Conservation (phyloP, 2,113 vertebrate species). For the Tretioscincus oriximinensis region DNA sequence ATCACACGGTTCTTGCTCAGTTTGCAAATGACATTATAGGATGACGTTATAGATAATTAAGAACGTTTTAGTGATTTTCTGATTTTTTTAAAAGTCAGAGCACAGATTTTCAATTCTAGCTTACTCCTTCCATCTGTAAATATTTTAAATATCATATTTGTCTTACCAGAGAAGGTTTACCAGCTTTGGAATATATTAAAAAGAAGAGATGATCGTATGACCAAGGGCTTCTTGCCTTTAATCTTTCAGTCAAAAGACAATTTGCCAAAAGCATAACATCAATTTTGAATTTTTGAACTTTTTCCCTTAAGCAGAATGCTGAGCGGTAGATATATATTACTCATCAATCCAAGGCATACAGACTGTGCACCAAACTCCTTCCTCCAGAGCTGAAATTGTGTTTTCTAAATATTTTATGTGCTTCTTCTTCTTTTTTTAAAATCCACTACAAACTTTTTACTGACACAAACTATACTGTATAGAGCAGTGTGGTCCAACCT, state of each 20-base stretch:
- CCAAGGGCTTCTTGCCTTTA: conserved; percentile 25
- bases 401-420: not conserved
- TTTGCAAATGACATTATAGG: too few species aligned
- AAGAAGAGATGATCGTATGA: conserved; percentile 16
- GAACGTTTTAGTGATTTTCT: conserved; percentile 38
- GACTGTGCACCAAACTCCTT: conserved; percentile 19
- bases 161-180: conserved; percentile 6
- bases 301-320: conserved; percentile 22
- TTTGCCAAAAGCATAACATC: conserved; percentile 15
- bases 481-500: too few species aligned
- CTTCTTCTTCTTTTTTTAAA: not conserved
- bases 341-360: conserved; percentile 37
- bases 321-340: conserved; percentile 36
- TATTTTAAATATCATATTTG: conserved; percentile 14
- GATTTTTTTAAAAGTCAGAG: conserved; percentile 34
- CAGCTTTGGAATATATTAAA: not conserved
- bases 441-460: conserved; percentile 28
- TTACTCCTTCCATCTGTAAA: conserved; percentile 17
- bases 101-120: conserved; percentile 13
- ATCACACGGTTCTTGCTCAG: too few species aligned
- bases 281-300: not conserved
- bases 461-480: conserved; percentile 7
- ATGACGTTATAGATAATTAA: conserved; percentile 22
- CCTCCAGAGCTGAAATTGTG: conserved; percentile 7
- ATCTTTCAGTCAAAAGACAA: conserved; percentile 36